Evolutionary conservation across 2,113 vertebrate species (phyloP), one percentile per base, ranked within the genome.

Genomic region (Raja brachyura): DNA sequence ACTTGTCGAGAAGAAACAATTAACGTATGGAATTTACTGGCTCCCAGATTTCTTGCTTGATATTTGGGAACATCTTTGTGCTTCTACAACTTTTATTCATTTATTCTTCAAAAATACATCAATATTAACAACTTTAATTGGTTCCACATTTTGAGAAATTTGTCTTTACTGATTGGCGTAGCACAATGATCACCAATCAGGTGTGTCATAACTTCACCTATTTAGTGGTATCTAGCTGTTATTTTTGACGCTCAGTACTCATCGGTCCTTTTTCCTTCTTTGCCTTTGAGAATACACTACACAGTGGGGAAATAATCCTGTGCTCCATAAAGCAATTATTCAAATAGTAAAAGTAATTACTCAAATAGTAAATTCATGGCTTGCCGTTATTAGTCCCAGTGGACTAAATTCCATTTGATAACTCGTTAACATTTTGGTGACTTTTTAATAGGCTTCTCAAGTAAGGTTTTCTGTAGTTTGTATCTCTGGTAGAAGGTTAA

Each of bases 391-490:
- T 86, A 25, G 59, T 86, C 59, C 59, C 83, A 61, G 13, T 61
- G 25, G 28, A 63, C 59, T 13, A 16, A 61, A 63, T 63, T 86
- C 54, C 28, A 86, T 63, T 86, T 86, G 59, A 86, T n/a, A 86
- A 86, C 54, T 59, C 83, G 5, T 88, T 88, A 88, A 66, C 85
- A 66, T 31, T 66, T 66, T 90, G 33, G 33, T 90, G 66, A 73
- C 31, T 70, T 90, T 20, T 73, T 90, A 70, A 90, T 73, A 70
- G 66, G 88, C 66, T 90, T 90, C 66, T 90, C 20, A 48, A 90
- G 88, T 90, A 63, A 66, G 61, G 5, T 66, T 88, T 66, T 66
- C 85, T 88, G 85, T 16, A 31, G 61, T 88, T 66, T 63, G 85
- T 88, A 54, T 88, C 28, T 31, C 59, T 66, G 85, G n/a, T 16